Base-by-base conservation (phyloP, 2,888 invertebrate species). In the Endotricha flammealis region DNA sequence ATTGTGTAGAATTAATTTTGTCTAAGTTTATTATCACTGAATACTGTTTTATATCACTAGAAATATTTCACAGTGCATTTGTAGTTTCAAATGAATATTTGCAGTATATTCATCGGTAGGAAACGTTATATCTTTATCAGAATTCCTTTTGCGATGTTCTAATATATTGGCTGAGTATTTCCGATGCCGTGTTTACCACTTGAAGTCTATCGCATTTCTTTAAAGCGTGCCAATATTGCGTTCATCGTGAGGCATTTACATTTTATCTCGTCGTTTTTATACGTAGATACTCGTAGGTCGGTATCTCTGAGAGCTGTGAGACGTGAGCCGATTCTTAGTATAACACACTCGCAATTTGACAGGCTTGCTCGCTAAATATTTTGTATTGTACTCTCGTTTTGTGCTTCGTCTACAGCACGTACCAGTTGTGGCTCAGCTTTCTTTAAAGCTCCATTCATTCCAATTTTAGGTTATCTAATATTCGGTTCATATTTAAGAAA, bases 331-430 rank as follows among this genome's bases (percentile, higher is more conserved):
- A 44, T 40, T 38, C 20, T 20, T 6, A 7, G 8, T 20, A 20
- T 20, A 20, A 2, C 20, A 29, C 29, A 25, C 28, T 32, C 38
- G 28, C 44, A 43, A 40, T 42, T 38, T 35, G 38, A 29, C 24
- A 29, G 23, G 33, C 42, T 41, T 42, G 44, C 42, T 43, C 42
- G 41, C 36, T 42, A 41, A 42, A 46, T 46, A 47, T 42, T 41
- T 41, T 32, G 42, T 32, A 46, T 41, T 32, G 39, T 38, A 40
- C 39, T 32, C 36, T n/a, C 38, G 29, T 42, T 41, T 40, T 36
- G 38, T 40, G 23, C 22, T 20, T 27, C 36, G 32, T 46, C 41
- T 35, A 36, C 36, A 23, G 33, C 27, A 29, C 9, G 35, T 34
- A 23, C 24, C 24, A 33, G 41, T 27, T 22, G 27, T 17, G 33